These are phyloP conservation scores for Phaenicophaeus curvirostris DNA, from an alignment of 2,797 vertebrate species.

Conservation along the genomic window DNA sequence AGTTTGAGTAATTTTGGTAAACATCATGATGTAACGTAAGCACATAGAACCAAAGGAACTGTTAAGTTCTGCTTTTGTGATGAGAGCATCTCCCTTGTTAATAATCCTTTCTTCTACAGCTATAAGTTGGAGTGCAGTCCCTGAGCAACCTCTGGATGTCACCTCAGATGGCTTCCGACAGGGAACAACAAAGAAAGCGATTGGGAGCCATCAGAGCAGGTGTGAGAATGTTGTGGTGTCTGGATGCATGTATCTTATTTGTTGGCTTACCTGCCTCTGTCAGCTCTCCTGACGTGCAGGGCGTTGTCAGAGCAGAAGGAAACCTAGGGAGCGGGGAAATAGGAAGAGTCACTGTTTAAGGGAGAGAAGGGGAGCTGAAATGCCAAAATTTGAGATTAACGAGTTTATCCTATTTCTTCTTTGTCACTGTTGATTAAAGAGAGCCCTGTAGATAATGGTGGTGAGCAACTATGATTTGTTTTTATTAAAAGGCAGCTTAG, in stretches of 20 bases:
- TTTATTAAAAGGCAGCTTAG: not conserved
- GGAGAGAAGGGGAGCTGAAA: not conserved
- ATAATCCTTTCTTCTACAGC: conserved; percentile 75
- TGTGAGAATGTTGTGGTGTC: conserved; percentile 36
- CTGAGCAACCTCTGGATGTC: conserved; percentile 89
- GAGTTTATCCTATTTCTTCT: not conserved
- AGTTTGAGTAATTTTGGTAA: not conserved
- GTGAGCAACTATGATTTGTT: not conserved
- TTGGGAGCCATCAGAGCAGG: conserved; percentile 86
- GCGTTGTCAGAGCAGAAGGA: not conserved
- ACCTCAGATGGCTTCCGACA: conserved; percentile 93
- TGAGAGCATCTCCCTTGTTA: not conserved
- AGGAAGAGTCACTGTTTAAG: not conserved
- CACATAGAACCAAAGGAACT: not conserved
- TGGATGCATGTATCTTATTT: not conserved
- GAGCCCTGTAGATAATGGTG: not conserved
- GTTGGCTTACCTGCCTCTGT: not conserved
- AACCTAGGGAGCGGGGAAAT: not conserved
- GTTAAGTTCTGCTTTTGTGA: not conserved
- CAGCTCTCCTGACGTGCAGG: not conserved
- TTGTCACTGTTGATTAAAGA: not conserved
- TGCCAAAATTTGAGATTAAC: not conserved
- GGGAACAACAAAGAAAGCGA: conserved; percentile 86
- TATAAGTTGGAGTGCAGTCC: conserved; percentile 92
- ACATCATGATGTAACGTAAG: not conserved